A percentile compares a stretch with the other conserved stretches of the same genome.
Conservation (phyloP, 92 coral and sea anemone genomes). For the Heteractis magnifica region DNA sequence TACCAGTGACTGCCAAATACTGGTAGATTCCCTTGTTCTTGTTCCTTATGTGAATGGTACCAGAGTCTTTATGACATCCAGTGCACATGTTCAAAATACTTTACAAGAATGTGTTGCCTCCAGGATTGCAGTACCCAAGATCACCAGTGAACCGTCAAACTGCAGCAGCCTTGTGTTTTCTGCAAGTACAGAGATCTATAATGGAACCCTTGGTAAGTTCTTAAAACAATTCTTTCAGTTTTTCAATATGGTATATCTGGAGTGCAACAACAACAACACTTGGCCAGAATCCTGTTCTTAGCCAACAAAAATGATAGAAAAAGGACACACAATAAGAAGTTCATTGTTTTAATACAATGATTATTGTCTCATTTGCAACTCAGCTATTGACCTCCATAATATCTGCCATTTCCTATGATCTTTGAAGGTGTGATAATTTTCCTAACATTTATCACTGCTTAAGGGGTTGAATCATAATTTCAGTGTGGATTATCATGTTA, state of each 20-base stretch:
- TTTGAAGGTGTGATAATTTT: too few species aligned
- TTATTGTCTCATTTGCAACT: too few species aligned
- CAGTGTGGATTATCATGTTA: too few species aligned
- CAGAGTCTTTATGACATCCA: conserved; percentile 53
- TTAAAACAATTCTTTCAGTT: not conserved
- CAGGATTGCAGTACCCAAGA: conserved; percentile 35
- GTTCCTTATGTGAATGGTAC: conserved; percentile 65
- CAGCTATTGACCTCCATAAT: too few species aligned
- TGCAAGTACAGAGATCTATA: conserved; percentile 79
- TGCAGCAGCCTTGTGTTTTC: conserved; percentile 70
- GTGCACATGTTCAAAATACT: conserved; percentile 25
- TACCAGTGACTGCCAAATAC: conserved; percentile 42
- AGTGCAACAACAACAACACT: too few species aligned
- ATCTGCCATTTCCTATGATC: too few species aligned
- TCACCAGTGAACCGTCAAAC: conserved; percentile 35
- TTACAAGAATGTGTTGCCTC: conserved; percentile 48
- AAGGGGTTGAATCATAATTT: too few species aligned
- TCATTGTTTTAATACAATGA: too few species aligned
- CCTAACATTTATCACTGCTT: too few species aligned
- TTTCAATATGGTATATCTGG: not conserved
- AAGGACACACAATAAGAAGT: too few species aligned
- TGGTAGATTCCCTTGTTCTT: conserved; percentile 73
- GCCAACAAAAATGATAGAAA: too few species aligned
- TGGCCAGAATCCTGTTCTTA: too few species aligned
- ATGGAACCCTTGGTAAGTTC: conserved; percentile 82